Conservation (phyloP, 2,797 vertebrate species). For the Peromyscus attwateri region DNA sequence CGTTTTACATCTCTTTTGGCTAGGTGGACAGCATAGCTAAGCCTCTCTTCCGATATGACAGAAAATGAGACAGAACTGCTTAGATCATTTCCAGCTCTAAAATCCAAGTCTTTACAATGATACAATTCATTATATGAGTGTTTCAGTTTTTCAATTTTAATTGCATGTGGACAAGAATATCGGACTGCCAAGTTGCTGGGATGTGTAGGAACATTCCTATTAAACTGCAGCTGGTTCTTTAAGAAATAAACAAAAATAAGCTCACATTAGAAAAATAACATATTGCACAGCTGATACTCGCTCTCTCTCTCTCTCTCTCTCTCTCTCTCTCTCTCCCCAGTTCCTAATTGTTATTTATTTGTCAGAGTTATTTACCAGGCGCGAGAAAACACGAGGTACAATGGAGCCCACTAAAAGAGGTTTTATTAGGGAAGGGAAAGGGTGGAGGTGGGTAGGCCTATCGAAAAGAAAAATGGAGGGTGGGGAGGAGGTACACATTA, state of each 20-base stretch:
- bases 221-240: slow-evolving; percentile 93
- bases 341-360: not conserved
- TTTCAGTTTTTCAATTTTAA: slow-evolving; percentile 94
- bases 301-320: too few species aligned
- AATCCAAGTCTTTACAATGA: slow-evolving; percentile 59
- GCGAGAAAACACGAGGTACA: too few species aligned
- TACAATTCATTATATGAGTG: slow-evolving; percentile 56
- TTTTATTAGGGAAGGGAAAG: too few species aligned
- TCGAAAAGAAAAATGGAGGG: too few species aligned
- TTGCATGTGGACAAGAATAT: slow-evolving; percentile 90
- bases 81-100: slow-evolving; percentile 75
- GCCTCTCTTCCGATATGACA: slow-evolving; percentile 93
- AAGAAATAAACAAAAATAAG: slow-evolving; percentile 71
- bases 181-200: slow-evolving; percentile 90
- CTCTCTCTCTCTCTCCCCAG: not conserved
- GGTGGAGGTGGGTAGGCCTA: too few species aligned
- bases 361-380: too few species aligned
- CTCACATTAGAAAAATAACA: slow-evolving; percentile 56
- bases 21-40: slow-evolving; percentile 92
- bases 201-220: slow-evolving; percentile 88
- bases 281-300: not conserved
- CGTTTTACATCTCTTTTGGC: slow-evolving; percentile 94
- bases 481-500: too few species aligned
- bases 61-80: slow-evolving; percentile 91
- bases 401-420: too few species aligned